Percentiles rank a stretch among this genome's conserved stretches.
Evolutionary conservation across 2,113 vertebrate species (phyloP).

Genomic region (Cololabis saira): DNA sequence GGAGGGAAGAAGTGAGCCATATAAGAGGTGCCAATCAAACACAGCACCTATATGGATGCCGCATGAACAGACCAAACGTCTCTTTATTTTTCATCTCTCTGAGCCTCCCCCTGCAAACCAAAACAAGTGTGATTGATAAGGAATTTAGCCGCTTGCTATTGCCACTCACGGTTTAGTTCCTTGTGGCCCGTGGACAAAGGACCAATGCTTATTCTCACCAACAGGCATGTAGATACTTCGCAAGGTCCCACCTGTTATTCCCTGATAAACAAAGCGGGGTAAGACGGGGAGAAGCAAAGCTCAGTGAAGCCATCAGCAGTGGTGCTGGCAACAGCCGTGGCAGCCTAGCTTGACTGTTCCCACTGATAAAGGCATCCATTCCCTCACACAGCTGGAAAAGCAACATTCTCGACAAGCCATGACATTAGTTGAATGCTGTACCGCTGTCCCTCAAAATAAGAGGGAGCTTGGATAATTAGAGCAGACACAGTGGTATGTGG

Average conservation of each 20-base stretch:
- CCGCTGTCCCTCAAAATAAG: conserved; percentile 69
- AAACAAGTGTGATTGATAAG: conserved; percentile 26
- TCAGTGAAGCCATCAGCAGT: conserved; percentile 36
- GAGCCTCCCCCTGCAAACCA: conserved; percentile 8
- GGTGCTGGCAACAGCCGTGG: conserved; percentile 47
- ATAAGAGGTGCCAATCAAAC: conserved; percentile 54
- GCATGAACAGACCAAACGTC: conserved; percentile 33
- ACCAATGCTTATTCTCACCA: conserved; percentile 47
- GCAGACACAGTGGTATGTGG: conserved; percentile 52
- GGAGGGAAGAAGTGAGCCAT: conserved; percentile 54
- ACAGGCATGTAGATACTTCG: conserved; percentile 44
- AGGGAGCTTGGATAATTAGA: conserved; percentile 62
- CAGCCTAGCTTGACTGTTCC: conserved; percentile 60
- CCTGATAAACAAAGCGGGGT: conserved; percentile 72
- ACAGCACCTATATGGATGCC: conserved; percentile 39
- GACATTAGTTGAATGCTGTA: conserved; percentile 46
- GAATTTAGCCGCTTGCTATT: conserved; percentile 30
- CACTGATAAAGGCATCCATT: conserved; percentile 58
- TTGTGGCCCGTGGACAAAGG: conserved; percentile 45
- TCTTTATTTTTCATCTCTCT: conserved; percentile 34
- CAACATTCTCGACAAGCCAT: conserved; percentile 48
- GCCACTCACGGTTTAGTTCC: conserved; percentile 42
- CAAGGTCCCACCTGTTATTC: conserved; percentile 77
- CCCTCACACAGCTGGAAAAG: conserved; percentile 38
- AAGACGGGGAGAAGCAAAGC: conserved; percentile 55